phyloP scores from a whole-genome alignment of 2,113 vertebrate genomes.

The Oceanodroma tethys region DNA sequence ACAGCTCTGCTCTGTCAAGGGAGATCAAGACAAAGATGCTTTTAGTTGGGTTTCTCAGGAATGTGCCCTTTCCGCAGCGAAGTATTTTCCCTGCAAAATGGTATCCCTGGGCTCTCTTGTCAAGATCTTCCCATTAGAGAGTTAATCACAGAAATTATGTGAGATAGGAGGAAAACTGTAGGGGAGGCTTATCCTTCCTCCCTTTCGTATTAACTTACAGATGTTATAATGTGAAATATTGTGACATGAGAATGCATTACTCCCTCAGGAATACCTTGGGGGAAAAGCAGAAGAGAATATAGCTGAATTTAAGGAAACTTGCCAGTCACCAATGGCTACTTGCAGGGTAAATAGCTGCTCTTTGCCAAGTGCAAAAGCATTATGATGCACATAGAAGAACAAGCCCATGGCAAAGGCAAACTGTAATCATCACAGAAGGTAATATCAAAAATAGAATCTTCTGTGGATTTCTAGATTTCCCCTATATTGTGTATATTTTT shows the following conservation, averaged over 20 bases:
- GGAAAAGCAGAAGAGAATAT: background rate
- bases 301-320: background rate
- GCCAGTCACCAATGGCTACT: background rate
- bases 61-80: background rate
- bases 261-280: background rate
- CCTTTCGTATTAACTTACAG: background rate
- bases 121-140: background rate
- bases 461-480: background rate
- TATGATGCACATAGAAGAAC: background rate
- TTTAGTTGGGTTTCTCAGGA: background rate
- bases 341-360: background rate
- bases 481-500: background rate
- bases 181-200: background rate
- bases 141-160: background rate
- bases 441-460: background rate
- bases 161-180: background rate
- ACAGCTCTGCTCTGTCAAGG: background rate
- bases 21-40: background rate
- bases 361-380: background rate
- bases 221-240: background rate
- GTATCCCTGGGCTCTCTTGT: background rate
- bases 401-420: background rate
- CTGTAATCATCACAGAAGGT: background rate
- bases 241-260: background rate
- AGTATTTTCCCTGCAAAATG: background rate